Base-by-base conservation (phyloP, 1,140 invertebrate species). In the Procambarus virginalis region DNA sequence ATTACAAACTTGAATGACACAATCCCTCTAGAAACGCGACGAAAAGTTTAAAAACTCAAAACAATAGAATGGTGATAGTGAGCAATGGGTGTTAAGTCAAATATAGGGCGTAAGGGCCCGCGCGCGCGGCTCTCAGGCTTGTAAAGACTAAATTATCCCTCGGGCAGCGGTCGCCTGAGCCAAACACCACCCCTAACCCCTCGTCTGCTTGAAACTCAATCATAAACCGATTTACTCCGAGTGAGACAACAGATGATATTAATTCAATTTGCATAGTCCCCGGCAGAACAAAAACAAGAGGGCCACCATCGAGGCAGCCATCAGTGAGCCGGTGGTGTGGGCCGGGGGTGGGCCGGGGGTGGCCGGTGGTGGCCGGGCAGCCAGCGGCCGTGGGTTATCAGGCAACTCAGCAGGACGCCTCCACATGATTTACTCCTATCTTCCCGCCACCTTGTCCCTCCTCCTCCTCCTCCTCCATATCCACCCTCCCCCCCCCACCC, bases 181-280 rank as follows among this genome's bases (percentile, higher is more conserved):
- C 34, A 34, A 34, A 34, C 34, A 34, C 34, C 34, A 34, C 0
- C 34, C 34, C 34, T 34, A 0, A 34, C 34, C 34, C 34, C 34
- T 34, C 34, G 34, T 34, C 34, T 34, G 34, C 34, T 34, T 34
- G 34, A 34, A 34, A 34, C 83, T 84, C 83, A 75, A 84, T 84
- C 83, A 84, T 84, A 84, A 84, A 68, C 22, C 68, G 83, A 84
- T 84, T 76, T 48, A 75, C 70, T 77, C 48, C 45, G 73, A 51
- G 77, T 48, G 49, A 64, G 60, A 86, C 85, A 86, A 80, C 60
- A 70, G 22, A 70, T 12, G 73, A 86, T 86, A 86, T 86, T 86
- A 86, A 86, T 86, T 86, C 60, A 86, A 80, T 86, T 86, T 86
- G 85, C 85, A 86, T 86, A 86, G 14, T 22, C 17, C 58, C 45